Evolutionary conservation across 2,113 vertebrate genomes (phyloP).

Genomic region (Plectropomus leopardus): DNA sequence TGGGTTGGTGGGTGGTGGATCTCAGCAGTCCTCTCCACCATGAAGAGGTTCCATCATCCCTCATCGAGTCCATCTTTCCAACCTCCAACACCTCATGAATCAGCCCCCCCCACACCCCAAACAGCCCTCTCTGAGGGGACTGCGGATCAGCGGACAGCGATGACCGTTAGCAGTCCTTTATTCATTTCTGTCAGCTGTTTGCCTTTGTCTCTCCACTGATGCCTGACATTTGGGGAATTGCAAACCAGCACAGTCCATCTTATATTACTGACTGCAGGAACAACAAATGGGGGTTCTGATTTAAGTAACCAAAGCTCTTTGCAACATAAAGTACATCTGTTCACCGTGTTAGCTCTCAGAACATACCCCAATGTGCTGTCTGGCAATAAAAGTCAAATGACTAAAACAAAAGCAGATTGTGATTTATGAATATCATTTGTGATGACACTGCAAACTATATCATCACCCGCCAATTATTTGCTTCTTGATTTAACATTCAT

Average conservation of each 20-base stretch:
- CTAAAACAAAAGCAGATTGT: conserved; percentile 30
- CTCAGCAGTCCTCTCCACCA: conserved; percentile 41
- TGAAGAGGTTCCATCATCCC: conserved; percentile 59
- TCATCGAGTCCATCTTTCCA: conserved; percentile 45
- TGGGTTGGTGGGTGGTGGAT: background rate
- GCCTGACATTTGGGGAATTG: conserved; percentile 42
- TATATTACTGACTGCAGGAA: conserved; percentile 1
- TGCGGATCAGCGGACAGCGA: conserved; percentile 49
- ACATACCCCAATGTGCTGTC: conserved; percentile 15
- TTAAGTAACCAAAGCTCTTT: conserved; percentile 11
- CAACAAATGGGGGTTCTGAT: background rate
- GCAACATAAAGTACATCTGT: conserved; percentile 25
- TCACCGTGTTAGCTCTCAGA: conserved; percentile 21
- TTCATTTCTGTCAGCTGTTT: conserved; percentile 53
- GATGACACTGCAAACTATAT: conserved; percentile 59
- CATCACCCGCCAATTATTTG: conserved; percentile 64
- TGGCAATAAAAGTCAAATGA: background rate
- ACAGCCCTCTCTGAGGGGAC: background rate
- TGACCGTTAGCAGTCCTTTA: conserved; percentile 62
- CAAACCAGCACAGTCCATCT: conserved; percentile 9
- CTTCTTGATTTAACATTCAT: conserved; percentile 73
- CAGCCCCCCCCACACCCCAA: background rate
- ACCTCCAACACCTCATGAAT: conserved; percentile 56
- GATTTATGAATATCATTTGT: conserved; percentile 51
- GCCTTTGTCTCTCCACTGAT: conserved; percentile 54